These are phyloP conservation scores for Turritopsis dohrnii DNA, from an alignment of 30 jellyfish, hydroid and myxozoan species.

Conservation along the genomic window DNA sequence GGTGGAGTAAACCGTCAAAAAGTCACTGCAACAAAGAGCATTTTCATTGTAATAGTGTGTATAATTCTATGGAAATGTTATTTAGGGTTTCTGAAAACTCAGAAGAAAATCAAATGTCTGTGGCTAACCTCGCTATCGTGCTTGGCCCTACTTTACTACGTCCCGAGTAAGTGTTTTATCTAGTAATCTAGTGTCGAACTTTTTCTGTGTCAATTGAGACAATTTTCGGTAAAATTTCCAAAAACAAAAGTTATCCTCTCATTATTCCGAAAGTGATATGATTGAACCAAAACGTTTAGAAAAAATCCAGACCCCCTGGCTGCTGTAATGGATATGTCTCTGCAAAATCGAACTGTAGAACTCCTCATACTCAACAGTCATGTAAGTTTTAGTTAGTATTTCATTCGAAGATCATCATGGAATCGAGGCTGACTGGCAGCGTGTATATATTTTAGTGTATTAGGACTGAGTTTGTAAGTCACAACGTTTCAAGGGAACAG, in stretches of 20 bases:
- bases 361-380: slow-evolving; percentile 47
- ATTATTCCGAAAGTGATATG: too few species aligned
- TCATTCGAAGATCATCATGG: too few species aligned
- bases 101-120: slow-evolving; percentile 64
- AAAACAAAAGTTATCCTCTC: too few species aligned
- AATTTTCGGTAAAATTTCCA: neutral
- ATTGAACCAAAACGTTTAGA: slow-evolving; percentile 40
- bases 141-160: slow-evolving; percentile 86
- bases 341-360: slow-evolving; percentile 74
- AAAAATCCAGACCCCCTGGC: slow-evolving; percentile 70
- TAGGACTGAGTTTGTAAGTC: too few species aligned
- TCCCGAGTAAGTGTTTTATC: slow-evolving; percentile 59
- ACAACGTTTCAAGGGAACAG: too few species aligned
- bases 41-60: neutral
- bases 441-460: too few species aligned
- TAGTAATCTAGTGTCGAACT: too few species aligned
- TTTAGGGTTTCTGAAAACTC: slow-evolving; percentile 75
- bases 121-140: slow-evolving; percentile 64
- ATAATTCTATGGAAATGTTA: neutral
- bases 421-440: too few species aligned
- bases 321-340: slow-evolving; percentile 92
- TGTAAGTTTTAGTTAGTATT: slow-evolving; percentile 26
- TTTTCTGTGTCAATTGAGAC: too few species aligned
- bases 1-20: too few species aligned
- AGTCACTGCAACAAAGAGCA: too few species aligned